Percentiles rank a stretch among this genome's conserved stretches.
These are phyloP conservation scores for Chrysotoxum bicinctum DNA, from an alignment of 2,888 invertebrate genomes.

Conservation along the genomic window DNA sequence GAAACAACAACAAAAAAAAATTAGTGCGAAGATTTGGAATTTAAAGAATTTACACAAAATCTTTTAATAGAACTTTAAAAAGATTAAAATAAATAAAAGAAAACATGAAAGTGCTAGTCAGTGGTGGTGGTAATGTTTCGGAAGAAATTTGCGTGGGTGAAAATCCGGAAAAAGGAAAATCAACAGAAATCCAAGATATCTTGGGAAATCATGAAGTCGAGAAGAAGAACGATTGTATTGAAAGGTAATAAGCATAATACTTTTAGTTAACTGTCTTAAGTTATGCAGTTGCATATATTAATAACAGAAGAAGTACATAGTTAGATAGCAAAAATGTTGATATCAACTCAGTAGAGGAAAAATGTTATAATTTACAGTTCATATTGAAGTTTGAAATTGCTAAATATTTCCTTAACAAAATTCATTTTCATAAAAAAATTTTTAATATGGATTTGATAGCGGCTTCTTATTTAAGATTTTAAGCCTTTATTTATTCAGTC, in stretches of 20 bases:
- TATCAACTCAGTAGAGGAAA: no score
- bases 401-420: no score
- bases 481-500: no score
- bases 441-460: no score
- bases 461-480: no score
- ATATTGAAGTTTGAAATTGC: no score
- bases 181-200: conserved; percentile 61
- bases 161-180: conserved; percentile 51
- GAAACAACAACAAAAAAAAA: neutral
- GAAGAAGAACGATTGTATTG: conserved; percentile 44
- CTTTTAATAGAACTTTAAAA: conserved; percentile 19
- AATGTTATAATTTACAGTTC: no score
- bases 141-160: conserved; percentile 60
- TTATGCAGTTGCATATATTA: no score
- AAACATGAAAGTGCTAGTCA: conserved; percentile 64
- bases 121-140: conserved; percentile 44
- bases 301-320: no score
- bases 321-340: no score
- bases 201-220: conserved; percentile 42
- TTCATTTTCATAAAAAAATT: no score
- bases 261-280: neutral
- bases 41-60: conserved; percentile 36
- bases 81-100: neutral
- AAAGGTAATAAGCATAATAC: conserved; percentile 43
- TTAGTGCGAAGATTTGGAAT: conserved; percentile 51